A percentile compares a stretch with the other conserved stretches of the same genome.
These are phyloP conservation scores for Machaerirhynchus nigripectus DNA, from an alignment of 2,113 vertebrate species.

Conservation along the genomic window DNA sequence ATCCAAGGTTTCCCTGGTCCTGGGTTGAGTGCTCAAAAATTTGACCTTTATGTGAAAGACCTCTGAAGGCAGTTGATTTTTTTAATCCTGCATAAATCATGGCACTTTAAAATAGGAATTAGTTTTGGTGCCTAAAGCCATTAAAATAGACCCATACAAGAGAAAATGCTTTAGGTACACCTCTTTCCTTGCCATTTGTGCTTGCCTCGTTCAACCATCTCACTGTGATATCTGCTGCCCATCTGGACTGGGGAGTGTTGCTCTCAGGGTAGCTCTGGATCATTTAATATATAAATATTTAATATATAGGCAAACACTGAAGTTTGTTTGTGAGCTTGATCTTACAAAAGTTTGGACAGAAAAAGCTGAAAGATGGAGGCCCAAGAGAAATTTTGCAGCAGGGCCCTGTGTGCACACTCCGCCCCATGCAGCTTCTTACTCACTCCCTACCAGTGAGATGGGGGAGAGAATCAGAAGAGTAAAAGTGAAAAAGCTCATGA, in stretches of 20 bases:
- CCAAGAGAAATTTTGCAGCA: not conserved
- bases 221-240: not conserved
- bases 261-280: not conserved
- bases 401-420: not conserved
- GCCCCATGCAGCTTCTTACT: not conserved
- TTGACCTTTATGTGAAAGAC: not conserved
- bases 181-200: not conserved
- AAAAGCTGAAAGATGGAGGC: not conserved
- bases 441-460: not conserved
- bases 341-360: not conserved
- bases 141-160: not conserved
- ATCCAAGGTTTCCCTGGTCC: not conserved
- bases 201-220: not conserved
- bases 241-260: no score
- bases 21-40: not conserved
- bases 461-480: not conserved
- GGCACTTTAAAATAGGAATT: not conserved
- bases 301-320: not conserved
- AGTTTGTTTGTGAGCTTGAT: not conserved
- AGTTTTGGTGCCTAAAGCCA: not conserved
- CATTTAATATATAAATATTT: not conserved
- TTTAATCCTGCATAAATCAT: not conserved
- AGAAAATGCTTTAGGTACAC: not conserved
- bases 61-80: not conserved
- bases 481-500: not conserved